phyloP scores from a whole-genome alignment of 2,113 vertebrate genomes.

The Gopherus flavomarginatus region DNA sequence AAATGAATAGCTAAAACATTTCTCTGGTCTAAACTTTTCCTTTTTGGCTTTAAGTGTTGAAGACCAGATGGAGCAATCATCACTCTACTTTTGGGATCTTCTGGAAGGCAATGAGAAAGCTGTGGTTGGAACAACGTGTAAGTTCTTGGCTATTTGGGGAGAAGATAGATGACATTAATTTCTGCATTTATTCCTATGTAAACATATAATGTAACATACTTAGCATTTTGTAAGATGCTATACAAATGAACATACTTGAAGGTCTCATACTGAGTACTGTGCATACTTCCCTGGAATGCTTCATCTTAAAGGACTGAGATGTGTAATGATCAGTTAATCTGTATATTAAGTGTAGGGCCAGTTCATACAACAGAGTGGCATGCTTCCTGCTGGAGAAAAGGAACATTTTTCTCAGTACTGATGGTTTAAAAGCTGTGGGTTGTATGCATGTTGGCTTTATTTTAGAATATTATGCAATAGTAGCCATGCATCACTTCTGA shows the following conservation, averaged over 20 bases:
- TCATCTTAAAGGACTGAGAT: rapidly evolving
- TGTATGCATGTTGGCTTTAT: neutral
- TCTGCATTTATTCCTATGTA: neutral
- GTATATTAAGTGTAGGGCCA: neutral
- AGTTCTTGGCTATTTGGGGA: slow-evolving; percentile 69
- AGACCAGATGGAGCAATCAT: slow-evolving; percentile 91
- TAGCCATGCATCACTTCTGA: no score
- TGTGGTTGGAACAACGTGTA: slow-evolving; percentile 94
- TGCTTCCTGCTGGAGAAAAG: neutral
- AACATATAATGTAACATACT: neutral
- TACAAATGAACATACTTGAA: neutral
- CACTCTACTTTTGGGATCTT: slow-evolving; percentile 89
- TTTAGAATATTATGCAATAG: no score
- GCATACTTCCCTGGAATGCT: neutral
- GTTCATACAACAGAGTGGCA: neutral
- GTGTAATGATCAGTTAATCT: neutral
- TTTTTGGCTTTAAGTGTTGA: slow-evolving; percentile 81
- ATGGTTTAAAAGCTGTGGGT: neutral
- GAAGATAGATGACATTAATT: neutral
- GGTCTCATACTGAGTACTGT: neutral
- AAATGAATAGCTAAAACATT: neutral
- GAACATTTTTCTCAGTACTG: neutral
- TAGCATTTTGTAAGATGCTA: neutral
- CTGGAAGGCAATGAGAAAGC: slow-evolving; percentile 92
- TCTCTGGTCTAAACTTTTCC: neutral